These are phyloP conservation scores for Drosophila mimica DNA, from an alignment of 2,888 invertebrate species.

Conservation along the genomic window DNA sequence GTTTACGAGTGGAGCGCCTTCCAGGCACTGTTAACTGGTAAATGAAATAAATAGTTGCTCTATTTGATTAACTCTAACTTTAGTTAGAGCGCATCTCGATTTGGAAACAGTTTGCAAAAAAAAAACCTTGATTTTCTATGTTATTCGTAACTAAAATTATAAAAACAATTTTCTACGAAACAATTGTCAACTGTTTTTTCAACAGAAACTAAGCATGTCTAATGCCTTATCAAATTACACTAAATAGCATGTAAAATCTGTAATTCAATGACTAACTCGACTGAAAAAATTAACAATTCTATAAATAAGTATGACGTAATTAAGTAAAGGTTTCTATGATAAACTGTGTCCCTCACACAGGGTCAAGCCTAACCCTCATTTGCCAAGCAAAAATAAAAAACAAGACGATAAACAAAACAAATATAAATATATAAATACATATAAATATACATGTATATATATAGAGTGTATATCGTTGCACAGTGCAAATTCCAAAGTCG, in stretches of 20 bases:
- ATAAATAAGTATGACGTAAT: slow-evolving; percentile 60
- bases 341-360: slow-evolving; percentile 13
- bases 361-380: slow-evolving; percentile 34
- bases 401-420: slow-evolving; percentile 48
- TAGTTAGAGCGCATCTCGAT: background rate
- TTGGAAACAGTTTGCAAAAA: background rate
- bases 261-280: slow-evolving; percentile 22
- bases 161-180: background rate
- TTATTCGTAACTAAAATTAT: background rate
- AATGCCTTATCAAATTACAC: slow-evolving; percentile 17
- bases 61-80: background rate
- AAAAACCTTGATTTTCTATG: background rate
- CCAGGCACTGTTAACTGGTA: background rate
- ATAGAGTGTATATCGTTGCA: slow-evolving; percentile 3
- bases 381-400: slow-evolving; percentile 22
- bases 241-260: background rate
- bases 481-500: slow-evolving; percentile 41
- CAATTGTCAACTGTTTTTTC: slow-evolving; percentile 24
- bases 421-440: slow-evolving; percentile 27
- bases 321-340: slow-evolving; percentile 48
- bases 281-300: slow-evolving; percentile 20
- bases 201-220: slow-evolving; percentile 1
- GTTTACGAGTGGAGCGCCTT: slow-evolving; percentile 28
- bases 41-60: background rate
- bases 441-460: slow-evolving; percentile 3